Base-by-base conservation (phyloP, 2,113 vertebrate genomes). In the Psilopogon haemacephalus region DNA sequence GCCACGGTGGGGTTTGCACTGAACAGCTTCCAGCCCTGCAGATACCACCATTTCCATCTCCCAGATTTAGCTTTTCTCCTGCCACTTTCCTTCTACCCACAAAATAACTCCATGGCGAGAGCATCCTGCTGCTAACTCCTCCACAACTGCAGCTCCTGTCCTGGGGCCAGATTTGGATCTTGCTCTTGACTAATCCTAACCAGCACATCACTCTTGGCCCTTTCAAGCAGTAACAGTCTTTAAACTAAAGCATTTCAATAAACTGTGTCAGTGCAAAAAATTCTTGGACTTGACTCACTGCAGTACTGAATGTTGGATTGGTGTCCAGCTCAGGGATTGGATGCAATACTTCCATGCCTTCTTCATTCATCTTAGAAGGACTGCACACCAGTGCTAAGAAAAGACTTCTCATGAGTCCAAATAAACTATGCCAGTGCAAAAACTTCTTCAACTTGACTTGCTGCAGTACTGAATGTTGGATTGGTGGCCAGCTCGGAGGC, bases 21-120 rank as follows among this genome's bases (percentile, higher is more conserved):
- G 28, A 52, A 6, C 9, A 2, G 0, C 21, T 69, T 48, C 56
- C 56, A 42, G 15, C 8, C 4, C 2, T 70, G 56, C 1, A 3
- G 19, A 17, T 48, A 27, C 46, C 30, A 52, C 11, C 0, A 16
- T 48, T 76, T 64, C 46, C 37, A 21, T 10, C 20, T 79, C 72
- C 46, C 63, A 80, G n/a, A 64, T 64, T 50, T 27, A 44, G 48
- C 32, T 69, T n/a, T 93, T 86, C 48, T 80, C 37, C 54, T 59
- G 37, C 1, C 4, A 2, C 28, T 86, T 84, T 56, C 38, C 33
- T 40, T 80, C 37, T 9, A 4, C 33, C 13, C 13, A 9, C 15
- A n/a, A 16, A 59, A 35, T 10, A 50, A 40, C 32, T 46, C 32
- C 6, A 2, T 5, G 21, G 24, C 9, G 38, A 40, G 26, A 76